Percentiles rank a stretch among this genome's conserved stretches.
These are phyloP conservation scores for Cryptus armator DNA, from an alignment of 2,888 invertebrate species.

Conservation along the genomic window DNA sequence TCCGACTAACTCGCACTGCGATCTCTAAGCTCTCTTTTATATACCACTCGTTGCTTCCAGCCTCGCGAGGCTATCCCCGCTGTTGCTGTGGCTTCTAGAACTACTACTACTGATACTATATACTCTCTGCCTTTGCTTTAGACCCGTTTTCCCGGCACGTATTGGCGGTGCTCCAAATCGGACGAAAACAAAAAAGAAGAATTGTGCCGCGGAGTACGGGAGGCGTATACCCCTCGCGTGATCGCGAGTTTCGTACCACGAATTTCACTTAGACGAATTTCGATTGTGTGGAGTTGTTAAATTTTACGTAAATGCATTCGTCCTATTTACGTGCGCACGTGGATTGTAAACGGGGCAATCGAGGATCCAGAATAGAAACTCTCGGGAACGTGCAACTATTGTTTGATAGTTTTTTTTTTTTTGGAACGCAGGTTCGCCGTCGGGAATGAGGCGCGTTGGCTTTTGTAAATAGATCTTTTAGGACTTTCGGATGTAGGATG, in stretches of 20 bases:
- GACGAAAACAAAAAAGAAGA: conserved; percentile 45
- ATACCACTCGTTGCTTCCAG: conserved; percentile 32
- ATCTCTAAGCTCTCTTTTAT: conserved; percentile 36
- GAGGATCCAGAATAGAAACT: neutral
- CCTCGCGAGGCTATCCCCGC: conserved; percentile 11
- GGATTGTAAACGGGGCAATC: conserved; percentile 5
- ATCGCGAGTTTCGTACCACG: conserved; percentile 21
- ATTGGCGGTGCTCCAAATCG: conserved; percentile 63
- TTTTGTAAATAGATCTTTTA: conserved; percentile 4
- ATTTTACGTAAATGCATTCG: conserved; percentile 18
- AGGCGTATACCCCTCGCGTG: neutral
- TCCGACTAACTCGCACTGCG: conserved; percentile 26
- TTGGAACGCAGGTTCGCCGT: neutral
- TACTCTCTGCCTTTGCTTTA: conserved; percentile 14
- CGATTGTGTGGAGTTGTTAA: conserved; percentile 33
- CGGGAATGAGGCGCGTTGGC: neutral
- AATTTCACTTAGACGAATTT: conserved; percentile 28
- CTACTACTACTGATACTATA: neutral
- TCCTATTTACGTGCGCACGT: neutral
- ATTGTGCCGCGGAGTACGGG: conserved; percentile 49
- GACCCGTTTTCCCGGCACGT: conserved; percentile 21
- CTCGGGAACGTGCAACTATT: neutral
- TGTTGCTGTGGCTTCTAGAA: conserved; percentile 16
- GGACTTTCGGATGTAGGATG: neutral
- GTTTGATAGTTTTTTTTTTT: neutral